Percentiles rank a stretch among this genome's conserved stretches.
phyloP scores from a whole-genome alignment of 1,140 invertebrate genomes.

The Drosophila lacteicornis region DNA sequence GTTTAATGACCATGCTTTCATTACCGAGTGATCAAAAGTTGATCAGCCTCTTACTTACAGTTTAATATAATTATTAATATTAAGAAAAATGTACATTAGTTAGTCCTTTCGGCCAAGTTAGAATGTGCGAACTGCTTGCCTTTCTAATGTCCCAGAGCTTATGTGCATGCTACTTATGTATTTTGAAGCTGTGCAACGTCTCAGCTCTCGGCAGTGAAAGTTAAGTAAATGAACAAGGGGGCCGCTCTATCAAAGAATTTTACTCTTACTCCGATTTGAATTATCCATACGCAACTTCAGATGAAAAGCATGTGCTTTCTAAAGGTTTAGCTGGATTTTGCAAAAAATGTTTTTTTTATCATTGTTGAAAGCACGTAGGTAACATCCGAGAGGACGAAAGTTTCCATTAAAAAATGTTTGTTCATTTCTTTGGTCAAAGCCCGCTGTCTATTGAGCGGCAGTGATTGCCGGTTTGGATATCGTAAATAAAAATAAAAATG shows the following conservation, averaged over 20 bases:
- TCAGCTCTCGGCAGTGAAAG: background rate
- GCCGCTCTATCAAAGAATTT: background rate
- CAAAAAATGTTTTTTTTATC: background rate
- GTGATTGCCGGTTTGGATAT: constrained; percentile 37
- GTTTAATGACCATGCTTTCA: constrained; percentile 39
- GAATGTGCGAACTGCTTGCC: background rate
- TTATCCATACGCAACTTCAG: background rate
- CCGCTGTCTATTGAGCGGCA: constrained; percentile 16
- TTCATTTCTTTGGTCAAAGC: constrained; percentile 16
- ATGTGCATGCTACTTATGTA: background rate
- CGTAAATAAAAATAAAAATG: constrained; percentile 34
- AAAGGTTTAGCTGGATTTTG: background rate
- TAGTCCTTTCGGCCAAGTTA: background rate
- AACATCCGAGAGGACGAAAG: constrained; percentile 14
- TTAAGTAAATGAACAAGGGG: background rate
- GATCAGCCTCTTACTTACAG: constrained; percentile 21
- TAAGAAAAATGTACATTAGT: background rate
- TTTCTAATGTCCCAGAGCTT: background rate
- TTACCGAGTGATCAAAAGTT: constrained; percentile 26
- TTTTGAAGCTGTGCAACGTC: background rate
- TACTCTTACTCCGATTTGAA: background rate
- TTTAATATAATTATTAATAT: background rate
- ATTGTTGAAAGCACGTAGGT: background rate
- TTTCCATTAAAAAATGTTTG: constrained; percentile 32
- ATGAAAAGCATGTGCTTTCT: constrained; percentile 6